These are phyloP conservation scores for Megaceryle torquata DNA, from an alignment of 2,113 vertebrate genomes.

Conservation along the genomic window DNA sequence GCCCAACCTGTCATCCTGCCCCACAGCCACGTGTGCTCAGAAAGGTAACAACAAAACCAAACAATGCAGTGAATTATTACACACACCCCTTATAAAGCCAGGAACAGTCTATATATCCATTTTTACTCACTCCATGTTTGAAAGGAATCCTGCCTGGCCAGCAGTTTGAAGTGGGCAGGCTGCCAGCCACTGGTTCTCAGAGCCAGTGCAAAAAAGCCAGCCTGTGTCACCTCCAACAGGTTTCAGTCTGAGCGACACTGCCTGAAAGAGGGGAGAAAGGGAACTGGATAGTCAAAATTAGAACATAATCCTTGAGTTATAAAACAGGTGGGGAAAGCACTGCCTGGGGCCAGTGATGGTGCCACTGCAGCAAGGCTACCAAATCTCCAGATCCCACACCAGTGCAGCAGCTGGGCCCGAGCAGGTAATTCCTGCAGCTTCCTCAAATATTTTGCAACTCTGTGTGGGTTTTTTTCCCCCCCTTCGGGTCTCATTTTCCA, in stretches of 20 bases:
- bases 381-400: background rate
- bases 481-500: background rate
- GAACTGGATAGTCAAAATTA: background rate
- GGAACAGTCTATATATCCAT: background rate
- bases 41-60: background rate
- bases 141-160: background rate
- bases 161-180: background rate
- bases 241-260: rapidly evolving
- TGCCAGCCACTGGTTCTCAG: background rate
- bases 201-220: background rate
- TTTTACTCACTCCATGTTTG: background rate
- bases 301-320: background rate
- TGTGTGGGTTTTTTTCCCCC: background rate
- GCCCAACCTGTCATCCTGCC: background rate
- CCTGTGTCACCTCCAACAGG: background rate
- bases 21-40: rapidly evolving
- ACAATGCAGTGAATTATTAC: background rate
- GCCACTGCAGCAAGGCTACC: background rate
- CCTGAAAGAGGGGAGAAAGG: background rate
- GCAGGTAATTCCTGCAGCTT: background rate
- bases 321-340: background rate
- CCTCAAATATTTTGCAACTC: background rate
- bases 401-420: rapidly evolving
- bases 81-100: background rate
- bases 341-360: rapidly evolving